Evolutionary conservation across 2,888 invertebrate genomes (phyloP).

Genomic region (Noctua janthe): DNA sequence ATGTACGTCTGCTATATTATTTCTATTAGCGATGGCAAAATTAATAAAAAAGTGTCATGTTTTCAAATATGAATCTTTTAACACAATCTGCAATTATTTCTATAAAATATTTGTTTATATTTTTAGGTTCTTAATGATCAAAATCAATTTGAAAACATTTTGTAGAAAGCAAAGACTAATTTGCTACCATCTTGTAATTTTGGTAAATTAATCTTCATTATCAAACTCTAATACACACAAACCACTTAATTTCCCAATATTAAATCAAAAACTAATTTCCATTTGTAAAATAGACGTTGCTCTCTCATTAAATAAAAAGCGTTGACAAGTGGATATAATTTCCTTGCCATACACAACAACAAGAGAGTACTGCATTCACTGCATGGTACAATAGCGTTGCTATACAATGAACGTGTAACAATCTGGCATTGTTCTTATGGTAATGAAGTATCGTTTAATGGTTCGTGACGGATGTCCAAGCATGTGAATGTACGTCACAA

Average conservation of each 20-base stretch:
- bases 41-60: conserved; percentile 50
- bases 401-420: conserved; percentile 59
- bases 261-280: conserved; percentile 6
- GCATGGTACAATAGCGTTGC: conserved; percentile 54
- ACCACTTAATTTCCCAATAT: conserved; percentile 27
- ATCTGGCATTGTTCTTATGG: conserved; percentile 51
- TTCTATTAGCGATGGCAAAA: conserved; percentile 48
- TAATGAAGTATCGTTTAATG: conserved; percentile 52
- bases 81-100: neutral
- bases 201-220: conserved; percentile 37
- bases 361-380: conserved; percentile 61
- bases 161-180: conserved; percentile 63
- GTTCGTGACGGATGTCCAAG: conserved; percentile 50
- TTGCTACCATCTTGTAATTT: conserved; percentile 36
- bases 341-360: conserved; percentile 58
- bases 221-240: conserved; percentile 36
- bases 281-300: conserved; percentile 61
- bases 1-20: conserved; percentile 47
- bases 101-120: neutral
- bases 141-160: conserved; percentile 47
- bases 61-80: conserved; percentile 38
- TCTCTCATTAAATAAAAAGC: conserved; percentile 57
- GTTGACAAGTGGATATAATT: conserved; percentile 59
- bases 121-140: too few relatives aligned
- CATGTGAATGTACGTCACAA: conserved; percentile 60